phyloP scores from a whole-genome alignment of 2,797 vertebrate species.

The Gymnocypris eckloni region DNA sequence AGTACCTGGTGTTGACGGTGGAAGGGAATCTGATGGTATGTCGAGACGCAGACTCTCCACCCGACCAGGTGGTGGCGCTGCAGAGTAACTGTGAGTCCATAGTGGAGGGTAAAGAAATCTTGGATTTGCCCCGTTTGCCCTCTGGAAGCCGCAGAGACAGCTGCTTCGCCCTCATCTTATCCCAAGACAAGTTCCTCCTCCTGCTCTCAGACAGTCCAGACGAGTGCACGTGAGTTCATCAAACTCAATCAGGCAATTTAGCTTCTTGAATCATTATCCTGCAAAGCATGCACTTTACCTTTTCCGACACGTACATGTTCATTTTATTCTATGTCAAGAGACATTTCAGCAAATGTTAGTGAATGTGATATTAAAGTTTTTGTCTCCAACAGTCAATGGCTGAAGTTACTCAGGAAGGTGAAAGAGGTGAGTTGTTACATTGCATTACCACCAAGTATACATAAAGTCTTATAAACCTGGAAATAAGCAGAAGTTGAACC shows the following conservation, averaged over 20 bases:
- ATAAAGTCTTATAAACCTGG: not conserved
- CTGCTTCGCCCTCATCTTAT: constrained; percentile 83
- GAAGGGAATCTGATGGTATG: constrained; percentile 82
- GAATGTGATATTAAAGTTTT: constrained; percentile 25
- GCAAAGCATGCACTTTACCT: not conserved
- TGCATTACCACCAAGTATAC: not conserved
- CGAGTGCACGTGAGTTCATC: constrained; percentile 77
- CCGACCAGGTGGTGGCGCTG: constrained; percentile 79
- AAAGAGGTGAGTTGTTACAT: constrained; percentile 80
- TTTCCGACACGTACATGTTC: not conserved
- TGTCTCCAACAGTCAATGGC: constrained; percentile 79
- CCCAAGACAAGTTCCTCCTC: constrained; percentile 80
- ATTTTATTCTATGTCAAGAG: not conserved
- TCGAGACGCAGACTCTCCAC: constrained; percentile 76
- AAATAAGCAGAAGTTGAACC: not conserved
- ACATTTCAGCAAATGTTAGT: not conserved
- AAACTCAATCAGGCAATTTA: no score
- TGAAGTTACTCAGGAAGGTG: constrained; percentile 82
- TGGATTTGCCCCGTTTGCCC: constrained; percentile 80
- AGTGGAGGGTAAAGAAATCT: constrained; percentile 79
- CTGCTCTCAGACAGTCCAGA: constrained; percentile 78
- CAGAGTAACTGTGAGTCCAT: constrained; percentile 76
- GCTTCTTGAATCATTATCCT: not conserved
- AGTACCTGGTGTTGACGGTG: constrained; percentile 78
- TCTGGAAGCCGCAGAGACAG: constrained; percentile 79